Conservation (phyloP, 2,113 vertebrate species). For the Parotia lawesii region DNA sequence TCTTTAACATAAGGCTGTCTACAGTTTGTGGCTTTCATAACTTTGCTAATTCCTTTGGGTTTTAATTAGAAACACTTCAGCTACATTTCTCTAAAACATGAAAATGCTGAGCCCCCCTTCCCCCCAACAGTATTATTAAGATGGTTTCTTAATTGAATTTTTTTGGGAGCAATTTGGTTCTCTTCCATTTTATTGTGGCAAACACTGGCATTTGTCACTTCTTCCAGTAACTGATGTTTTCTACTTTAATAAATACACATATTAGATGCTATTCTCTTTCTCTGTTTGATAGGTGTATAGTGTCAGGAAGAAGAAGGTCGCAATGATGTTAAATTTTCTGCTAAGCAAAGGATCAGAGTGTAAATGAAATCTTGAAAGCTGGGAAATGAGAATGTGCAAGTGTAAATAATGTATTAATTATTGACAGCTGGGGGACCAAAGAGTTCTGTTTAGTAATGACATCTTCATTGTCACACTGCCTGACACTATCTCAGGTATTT, state of each 20-base stretch:
- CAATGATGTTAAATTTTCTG: conserved; percentile 75
- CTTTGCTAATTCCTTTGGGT: conserved; percentile 20
- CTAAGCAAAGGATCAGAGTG: conserved; percentile 83
- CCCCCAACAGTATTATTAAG: background rate
- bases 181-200: conserved; percentile 46
- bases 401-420: conserved; percentile 97
- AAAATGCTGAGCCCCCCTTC: background rate
- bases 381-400: conserved; percentile 84
- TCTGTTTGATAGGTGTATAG: conserved; percentile 49
- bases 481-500: conserved; percentile 57
- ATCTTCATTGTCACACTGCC: conserved; percentile 70
- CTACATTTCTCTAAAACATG: background rate
- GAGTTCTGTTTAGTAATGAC: conserved; percentile 73
- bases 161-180: conserved; percentile 51
- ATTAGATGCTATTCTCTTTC: conserved; percentile 60
- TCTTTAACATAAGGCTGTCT: background rate
- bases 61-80: conserved; percentile 51
- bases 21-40: background rate
- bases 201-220: conserved; percentile 62
- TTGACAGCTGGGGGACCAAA: conserved; percentile 76
- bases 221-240: conserved; percentile 22
- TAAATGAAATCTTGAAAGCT: conserved; percentile 85
- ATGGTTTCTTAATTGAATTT: conserved; percentile 64
- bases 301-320: conserved; percentile 71
- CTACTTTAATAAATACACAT: conserved; percentile 71